Percentiles rank a stretch among this genome's conserved stretches.
Evolutionary conservation across 2,113 vertebrate species (phyloP).

Genomic region (Platichthys flesus): DNA sequence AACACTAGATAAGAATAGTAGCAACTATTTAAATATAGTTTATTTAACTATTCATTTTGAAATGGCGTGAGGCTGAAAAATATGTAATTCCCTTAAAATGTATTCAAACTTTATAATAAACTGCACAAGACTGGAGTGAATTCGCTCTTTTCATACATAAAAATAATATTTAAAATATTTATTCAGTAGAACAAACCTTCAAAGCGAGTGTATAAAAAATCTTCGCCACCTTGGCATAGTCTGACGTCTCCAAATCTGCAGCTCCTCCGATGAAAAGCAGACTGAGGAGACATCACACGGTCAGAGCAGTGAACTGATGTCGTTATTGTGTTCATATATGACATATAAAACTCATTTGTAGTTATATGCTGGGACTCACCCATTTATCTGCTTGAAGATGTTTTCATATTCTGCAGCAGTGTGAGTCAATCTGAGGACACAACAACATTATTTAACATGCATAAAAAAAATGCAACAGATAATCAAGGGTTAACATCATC

Average conservation of each 20-base stretch:
- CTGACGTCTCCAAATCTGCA: conserved; percentile 77
- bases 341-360: not conserved
- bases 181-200: conserved; percentile 66
- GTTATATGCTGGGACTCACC: conserved; percentile 63
- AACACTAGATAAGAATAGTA: no score
- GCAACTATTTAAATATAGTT: no score
- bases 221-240: conserved; percentile 77
- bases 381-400: conserved; percentile 84
- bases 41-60: not conserved
- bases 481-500: no score
- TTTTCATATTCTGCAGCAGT: conserved; percentile 78
- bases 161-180: not conserved
- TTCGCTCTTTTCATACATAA: no score
- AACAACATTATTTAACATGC: not conserved
- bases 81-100: not conserved
- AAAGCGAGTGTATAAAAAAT: conserved; percentile 82
- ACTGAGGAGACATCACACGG: conserved; percentile 49
- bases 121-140: no score
- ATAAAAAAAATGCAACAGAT: no score
- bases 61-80: not conserved
- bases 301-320: not conserved
- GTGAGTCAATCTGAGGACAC: conserved; percentile 76
- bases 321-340: not conserved
- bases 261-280: conserved; percentile 83
- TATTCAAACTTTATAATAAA: no score